Percentiles rank a stretch among this genome's conserved stretches.
These are phyloP conservation scores for Ia io DNA, from an alignment of 2,113 vertebrate genomes.

Conservation along the genomic window DNA sequence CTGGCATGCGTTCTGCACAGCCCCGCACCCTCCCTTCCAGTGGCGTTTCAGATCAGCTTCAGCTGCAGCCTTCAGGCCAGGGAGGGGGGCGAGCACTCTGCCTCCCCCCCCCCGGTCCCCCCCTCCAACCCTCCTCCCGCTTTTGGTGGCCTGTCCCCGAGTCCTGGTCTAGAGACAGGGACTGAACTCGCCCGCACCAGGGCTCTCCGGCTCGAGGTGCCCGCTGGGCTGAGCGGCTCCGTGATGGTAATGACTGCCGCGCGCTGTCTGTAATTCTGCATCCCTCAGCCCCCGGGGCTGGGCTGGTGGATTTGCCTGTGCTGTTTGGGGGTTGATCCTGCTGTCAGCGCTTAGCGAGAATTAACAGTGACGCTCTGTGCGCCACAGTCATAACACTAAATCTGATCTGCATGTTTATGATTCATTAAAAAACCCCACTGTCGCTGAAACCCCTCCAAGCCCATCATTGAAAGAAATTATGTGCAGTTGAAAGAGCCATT, in stretches of 20 bases:
- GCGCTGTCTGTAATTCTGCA: constrained; percentile 56
- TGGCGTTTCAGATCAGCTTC: constrained; percentile 1
- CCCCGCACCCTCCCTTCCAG: constrained; percentile 21
- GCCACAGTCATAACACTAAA: constrained; percentile 73
- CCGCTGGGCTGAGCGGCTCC: constrained; percentile 45
- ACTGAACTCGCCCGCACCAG: not conserved
- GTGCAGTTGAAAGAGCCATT: constrained; percentile 70
- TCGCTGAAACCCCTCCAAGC: constrained; percentile 69
- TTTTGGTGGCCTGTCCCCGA: not conserved
- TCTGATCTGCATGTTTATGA: constrained; percentile 75
- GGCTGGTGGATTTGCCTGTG: constrained; percentile 61
- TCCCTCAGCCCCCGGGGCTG: constrained; percentile 59
- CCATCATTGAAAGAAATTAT: constrained; percentile 77
- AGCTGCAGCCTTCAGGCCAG: not conserved
- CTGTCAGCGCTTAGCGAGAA: constrained; percentile 73
- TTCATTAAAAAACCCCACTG: constrained; percentile 66
- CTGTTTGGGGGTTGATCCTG: constrained; percentile 70
- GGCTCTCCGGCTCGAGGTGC: constrained; percentile 41
- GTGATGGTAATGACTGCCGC: constrained; percentile 58
- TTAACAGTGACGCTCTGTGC: constrained; percentile 66
- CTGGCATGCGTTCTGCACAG: constrained; percentile 46
- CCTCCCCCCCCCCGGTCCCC: not conserved
- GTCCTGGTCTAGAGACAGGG: not conserved
- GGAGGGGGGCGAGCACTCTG: not conserved
- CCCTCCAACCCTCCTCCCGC: not conserved